Evolutionary conservation across 2,113 vertebrate genomes (phyloP).

Genomic region (Spheniscus mendiculus): DNA sequence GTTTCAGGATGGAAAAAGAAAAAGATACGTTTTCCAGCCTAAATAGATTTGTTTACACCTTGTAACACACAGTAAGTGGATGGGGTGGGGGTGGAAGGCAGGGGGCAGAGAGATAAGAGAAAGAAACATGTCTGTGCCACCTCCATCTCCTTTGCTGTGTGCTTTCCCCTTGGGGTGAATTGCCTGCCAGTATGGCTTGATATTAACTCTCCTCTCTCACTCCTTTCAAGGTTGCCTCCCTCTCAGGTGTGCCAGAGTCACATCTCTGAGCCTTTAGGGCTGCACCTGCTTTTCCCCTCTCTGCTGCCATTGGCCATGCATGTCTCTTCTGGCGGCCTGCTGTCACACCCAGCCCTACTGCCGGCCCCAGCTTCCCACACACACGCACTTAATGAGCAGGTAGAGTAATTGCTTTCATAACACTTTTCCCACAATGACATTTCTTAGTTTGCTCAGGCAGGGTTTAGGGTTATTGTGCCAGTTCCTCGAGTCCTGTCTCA

Average conservation of each 20-base stretch:
- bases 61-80: not conserved
- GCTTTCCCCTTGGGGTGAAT: not conserved
- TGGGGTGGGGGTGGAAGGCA: not conserved
- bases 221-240: not conserved
- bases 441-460: conserved; percentile 46
- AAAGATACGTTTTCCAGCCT: not conserved
- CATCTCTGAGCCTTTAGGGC: conserved; percentile 7
- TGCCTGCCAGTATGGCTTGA: not conserved
- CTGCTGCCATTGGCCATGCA: not conserved
- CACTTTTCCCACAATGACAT: conserved; percentile 47
- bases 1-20: not conserved
- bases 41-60: not conserved
- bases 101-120: not conserved
- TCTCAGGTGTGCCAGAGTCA: not conserved
- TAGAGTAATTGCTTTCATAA: conserved; percentile 37
- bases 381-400: not conserved
- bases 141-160: not conserved
- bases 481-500: not conserved
- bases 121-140: not conserved
- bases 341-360: not conserved
- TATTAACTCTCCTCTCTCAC: not conserved
- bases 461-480: not conserved
- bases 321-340: not conserved
- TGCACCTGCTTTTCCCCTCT: conserved; percentile 12
- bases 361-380: not conserved